Base-by-base conservation (phyloP, 2,797 vertebrate genomes). In the Trachurus trachurus region DNA sequence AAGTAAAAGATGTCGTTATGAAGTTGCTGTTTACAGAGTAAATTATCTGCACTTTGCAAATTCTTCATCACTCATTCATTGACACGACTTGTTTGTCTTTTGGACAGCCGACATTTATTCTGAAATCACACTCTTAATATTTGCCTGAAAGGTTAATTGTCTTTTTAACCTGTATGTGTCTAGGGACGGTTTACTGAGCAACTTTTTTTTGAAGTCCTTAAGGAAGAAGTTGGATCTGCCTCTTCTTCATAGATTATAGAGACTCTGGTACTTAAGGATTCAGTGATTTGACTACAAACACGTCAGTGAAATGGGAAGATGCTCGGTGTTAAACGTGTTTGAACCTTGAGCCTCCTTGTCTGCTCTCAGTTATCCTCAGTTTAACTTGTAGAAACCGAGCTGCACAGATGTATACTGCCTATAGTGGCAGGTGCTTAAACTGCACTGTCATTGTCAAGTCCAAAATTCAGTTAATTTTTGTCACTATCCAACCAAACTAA, bases 141-240 rank as follows among this genome's bases (percentile, higher is more conserved):
- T 64, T 61, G 21, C n/a, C 47, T 53, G 15, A 70, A 74, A 82
- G 76, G 76, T 84, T 76, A 74, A 76, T 81, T 56, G 56, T 54
- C 39, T 74, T 40, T 22, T 9, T 9, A 63, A 75, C 68, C 56
- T 69, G 47, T 34, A 68, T 76, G 10, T 53, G 53, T 22, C 16
- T 26, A 42, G 26, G 10, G 61, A 79, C 39, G 53, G 19, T 61
- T 74, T 77, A 56, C 49, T 58, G 53, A 76, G 66, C 63, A 47
- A 44, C 0, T 53, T 26, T 0, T 22, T 26, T n/a, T 53, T 58
- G 10, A 71, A 54, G 9, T 50, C 53, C 31, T 34, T 4, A 19
- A 15, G 44, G 8, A 31, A 72, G 65, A 21, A 19, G 22, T 4
- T 31, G 6, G 37, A 17, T 26, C 52, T 63, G 49, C 26, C 8